Evolutionary conservation across 2,888 invertebrate genomes (phyloP), one percentile per base, ranked within the genome.

Genomic region (Xestoiulus laeticollis): DNA sequence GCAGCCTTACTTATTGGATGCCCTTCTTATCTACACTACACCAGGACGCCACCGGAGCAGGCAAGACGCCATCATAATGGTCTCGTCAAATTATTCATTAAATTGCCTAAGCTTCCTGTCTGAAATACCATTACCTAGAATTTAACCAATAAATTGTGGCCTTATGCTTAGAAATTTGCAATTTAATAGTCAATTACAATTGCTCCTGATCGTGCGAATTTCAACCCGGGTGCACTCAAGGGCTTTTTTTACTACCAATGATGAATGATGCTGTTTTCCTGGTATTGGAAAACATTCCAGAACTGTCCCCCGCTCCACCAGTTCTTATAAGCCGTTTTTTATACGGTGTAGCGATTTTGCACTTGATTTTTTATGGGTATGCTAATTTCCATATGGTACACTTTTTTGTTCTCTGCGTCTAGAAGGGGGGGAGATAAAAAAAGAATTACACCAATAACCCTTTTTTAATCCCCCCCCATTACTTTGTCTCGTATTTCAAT

Each of bases 151-250:
- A 78, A 78, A 78, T 78, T 78, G 30, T 32, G 78, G 78, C 78
- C 78, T 78, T 78, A 78, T 30, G 26, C 78, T 32, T 2, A 16
- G 30, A 78, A 78, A 78, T 78, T 78, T 78, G 78, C 78, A 78
- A 78, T 78, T 78, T 78, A 78, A 78, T 78, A 78, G 78, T 78
- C 78, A 78, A 78, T 78, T 78, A 78, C 78, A 78, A 78, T 78
- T 78, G 78, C 78, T 78, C 78, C 78, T 78, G 78, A 78, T 32
- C 78, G 78, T 78, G 78, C 78, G 30, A 78, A 78, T 78, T 78
- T 78, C 78, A 78, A 30, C 78, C 26, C 30, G 16, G 78, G 30
- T 78, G 78, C 78, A 78, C 78, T 16, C 78, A 10, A 26, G 30
- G 30, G 78, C 78, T 59, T n/a, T 78, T 78, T 16, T 78, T 30